Conservation (phyloP, 2,797 vertebrate species). For the Nyctibius grandis region DNA sequence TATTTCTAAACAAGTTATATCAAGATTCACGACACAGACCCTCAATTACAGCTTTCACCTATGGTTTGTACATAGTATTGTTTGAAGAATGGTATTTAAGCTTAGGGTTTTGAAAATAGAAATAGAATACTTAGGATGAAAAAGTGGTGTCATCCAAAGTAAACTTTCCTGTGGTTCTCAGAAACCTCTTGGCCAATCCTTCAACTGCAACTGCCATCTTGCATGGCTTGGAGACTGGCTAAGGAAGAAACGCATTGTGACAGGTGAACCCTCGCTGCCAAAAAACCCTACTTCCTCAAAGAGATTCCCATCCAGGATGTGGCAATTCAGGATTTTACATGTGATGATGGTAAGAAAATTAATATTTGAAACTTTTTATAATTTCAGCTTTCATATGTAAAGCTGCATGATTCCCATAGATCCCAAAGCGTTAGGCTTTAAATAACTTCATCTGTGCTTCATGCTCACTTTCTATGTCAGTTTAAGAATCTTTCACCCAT, state of each 20-base stretch:
- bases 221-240: constrained; percentile 98
- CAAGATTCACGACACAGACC: constrained; percentile 19
- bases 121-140: neutral
- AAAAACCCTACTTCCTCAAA: constrained; percentile 93
- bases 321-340: constrained; percentile 95
- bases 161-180: constrained; percentile 50
- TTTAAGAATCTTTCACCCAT: neutral
- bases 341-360: constrained; percentile 87
- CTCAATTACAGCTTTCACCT: constrained; percentile 40
- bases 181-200: constrained; percentile 96
- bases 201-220: constrained; percentile 97
- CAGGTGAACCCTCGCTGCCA: constrained; percentile 98
- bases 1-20: constrained; percentile 67
- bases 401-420: neutral
- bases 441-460: neutral
- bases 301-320: constrained; percentile 99
- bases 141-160: neutral
- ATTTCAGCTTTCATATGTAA: neutral
- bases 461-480: neutral
- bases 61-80: constrained; percentile 13
- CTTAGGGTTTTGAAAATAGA: neutral
- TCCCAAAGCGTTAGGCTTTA: neutral
- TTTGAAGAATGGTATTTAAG: neutral
- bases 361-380: neutral
- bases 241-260: constrained; percentile 93